Evolutionary conservation across 2,888 invertebrate genomes (phyloP).

Genomic region (Meloe dianella): DNA sequence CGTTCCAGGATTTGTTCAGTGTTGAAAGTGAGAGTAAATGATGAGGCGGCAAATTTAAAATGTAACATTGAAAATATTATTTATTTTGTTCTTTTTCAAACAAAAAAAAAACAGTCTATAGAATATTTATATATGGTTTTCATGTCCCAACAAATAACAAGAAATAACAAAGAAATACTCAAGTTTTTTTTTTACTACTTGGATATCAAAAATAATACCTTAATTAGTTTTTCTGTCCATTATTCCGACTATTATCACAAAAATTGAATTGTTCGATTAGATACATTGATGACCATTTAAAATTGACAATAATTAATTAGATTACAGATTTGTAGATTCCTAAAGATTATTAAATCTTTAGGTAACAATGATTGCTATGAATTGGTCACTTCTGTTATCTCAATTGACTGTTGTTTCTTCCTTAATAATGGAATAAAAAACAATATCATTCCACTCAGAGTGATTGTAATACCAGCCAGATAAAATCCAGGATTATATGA

Average conservation of each 20-base stretch:
- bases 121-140: neutral
- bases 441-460: conserved; percentile 85
- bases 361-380: conserved; percentile 49
- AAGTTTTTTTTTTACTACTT: neutral
- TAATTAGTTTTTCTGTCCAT: neutral
- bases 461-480: conserved; percentile 85
- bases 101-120: neutral
- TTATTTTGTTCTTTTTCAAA: neutral
- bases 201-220: conserved; percentile 11
- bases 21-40: neutral
- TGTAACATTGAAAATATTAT: neutral
- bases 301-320: conserved; percentile 11
- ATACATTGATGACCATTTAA: neutral
- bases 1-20: neutral
- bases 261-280: conserved; percentile 19
- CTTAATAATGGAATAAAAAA: conserved; percentile 81
- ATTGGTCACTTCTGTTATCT: conserved; percentile 29
- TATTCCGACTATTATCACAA: conserved; percentile 22
- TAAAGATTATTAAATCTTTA: neutral
- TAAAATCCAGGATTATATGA: conserved; percentile 89
- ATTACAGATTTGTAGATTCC: conserved; percentile 10
- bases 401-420: conserved; percentile 54
- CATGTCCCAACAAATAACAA: neutral
- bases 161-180: neutral
- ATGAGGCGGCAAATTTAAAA: neutral